phyloP scores from a whole-genome alignment of 2,797 vertebrate genomes.

The Galagoides demidoff region DNA sequence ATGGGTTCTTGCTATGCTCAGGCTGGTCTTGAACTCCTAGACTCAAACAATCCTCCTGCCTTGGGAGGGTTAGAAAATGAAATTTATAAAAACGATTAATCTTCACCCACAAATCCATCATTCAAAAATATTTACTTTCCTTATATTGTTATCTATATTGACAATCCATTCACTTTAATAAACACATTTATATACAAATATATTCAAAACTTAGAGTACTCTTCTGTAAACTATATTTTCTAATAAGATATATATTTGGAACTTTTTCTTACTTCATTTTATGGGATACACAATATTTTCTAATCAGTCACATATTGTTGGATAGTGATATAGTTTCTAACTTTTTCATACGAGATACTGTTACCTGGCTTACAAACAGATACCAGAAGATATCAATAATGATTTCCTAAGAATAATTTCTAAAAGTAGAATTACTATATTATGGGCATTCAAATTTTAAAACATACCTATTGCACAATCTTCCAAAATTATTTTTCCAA shows the following conservation, averaged over 20 bases:
- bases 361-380: neutral
- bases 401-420: neutral
- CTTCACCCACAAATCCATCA: neutral
- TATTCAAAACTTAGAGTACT: neutral
- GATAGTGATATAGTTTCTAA: neutral
- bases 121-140: neutral
- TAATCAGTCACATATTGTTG: neutral
- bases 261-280: neutral
- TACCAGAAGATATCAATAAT: neutral
- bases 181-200: neutral
- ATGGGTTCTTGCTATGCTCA: no score
- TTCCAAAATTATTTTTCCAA: neutral
- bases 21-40: no score
- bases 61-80: neutral
- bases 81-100: neutral
- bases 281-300: neutral
- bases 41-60: no score
- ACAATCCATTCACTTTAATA: neutral
- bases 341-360: neutral
- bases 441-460: neutral
- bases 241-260: neutral
- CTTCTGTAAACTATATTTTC: neutral
- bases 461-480: neutral
- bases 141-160: neutral
- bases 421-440: neutral